Conservation (phyloP, 2,797 vertebrate species). For the Thripadectes ignobilis region DNA sequence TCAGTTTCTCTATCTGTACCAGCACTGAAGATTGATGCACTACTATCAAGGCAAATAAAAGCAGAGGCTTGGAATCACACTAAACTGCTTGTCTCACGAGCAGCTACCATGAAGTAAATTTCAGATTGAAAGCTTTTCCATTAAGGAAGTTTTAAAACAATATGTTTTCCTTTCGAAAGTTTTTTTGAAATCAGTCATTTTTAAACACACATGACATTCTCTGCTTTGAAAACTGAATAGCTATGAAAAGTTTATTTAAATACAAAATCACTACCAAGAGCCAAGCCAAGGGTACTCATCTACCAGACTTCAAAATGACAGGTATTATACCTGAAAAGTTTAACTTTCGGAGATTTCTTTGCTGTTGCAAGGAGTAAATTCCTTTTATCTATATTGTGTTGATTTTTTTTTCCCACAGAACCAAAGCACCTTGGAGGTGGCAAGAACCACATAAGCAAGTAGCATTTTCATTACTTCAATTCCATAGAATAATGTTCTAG, state of each 20-base stretch:
- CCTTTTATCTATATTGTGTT: background rate
- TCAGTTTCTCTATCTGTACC: background rate
- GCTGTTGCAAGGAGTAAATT: background rate
- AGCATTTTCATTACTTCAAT: background rate
- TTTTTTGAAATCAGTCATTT: background rate
- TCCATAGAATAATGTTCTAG: background rate
- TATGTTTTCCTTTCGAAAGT: background rate
- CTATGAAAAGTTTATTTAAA: background rate
- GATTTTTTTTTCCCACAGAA: background rate
- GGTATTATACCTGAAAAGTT: background rate
- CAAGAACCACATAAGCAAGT: background rate
- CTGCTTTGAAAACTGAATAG: background rate
- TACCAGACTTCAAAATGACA: background rate
- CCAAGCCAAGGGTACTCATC: background rate
- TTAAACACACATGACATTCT: background rate
- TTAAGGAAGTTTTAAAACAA: background rate
- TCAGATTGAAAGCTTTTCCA: constrained; percentile 3
- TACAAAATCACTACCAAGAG: background rate
- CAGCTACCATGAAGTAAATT: background rate
- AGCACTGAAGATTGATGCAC: background rate
- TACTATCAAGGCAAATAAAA: background rate
- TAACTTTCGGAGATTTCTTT: background rate
- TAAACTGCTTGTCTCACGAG: background rate
- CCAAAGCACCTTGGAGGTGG: background rate
- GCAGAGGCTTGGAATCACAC: background rate